Evolutionary conservation across 1,140 invertebrate genomes (phyloP).

Genomic region (Berghia stephanieae): DNA sequence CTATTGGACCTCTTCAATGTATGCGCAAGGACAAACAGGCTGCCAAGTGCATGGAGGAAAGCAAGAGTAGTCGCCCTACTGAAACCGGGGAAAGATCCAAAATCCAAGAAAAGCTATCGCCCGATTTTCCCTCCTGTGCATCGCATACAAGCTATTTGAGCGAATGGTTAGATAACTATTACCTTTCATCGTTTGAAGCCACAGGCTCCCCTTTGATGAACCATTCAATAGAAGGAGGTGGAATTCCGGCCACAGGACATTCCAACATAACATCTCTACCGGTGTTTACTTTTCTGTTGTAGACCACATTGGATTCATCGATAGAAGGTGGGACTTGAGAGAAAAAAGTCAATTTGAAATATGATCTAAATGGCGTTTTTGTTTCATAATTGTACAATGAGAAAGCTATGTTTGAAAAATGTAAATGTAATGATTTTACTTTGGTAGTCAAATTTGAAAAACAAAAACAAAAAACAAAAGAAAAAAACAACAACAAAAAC

Average conservation of each 20-base stretch:
- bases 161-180: too few species aligned
- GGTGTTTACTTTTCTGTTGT: constrained; percentile 56
- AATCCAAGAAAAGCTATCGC: too few species aligned
- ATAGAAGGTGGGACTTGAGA: constrained; percentile 67
- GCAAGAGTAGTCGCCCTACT: too few species aligned
- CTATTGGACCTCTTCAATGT: too few species aligned
- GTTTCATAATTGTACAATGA: too few species aligned
- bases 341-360: not conserved
- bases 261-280: constrained; percentile 63
- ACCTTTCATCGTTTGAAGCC: constrained; percentile 30
- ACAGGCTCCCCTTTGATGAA: constrained; percentile 52
- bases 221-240: constrained; percentile 65
- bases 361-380: not conserved
- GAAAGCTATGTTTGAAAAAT: not conserved
- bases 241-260: constrained; percentile 68
- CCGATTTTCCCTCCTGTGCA: too few species aligned
- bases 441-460: not conserved
- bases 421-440: not conserved
- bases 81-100: too few species aligned
- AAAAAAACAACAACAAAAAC: not conserved
- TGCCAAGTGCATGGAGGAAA: too few species aligned
- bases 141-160: too few species aligned
- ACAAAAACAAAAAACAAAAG: not conserved
- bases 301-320: constrained; percentile 69
- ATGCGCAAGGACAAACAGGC: too few species aligned